These are phyloP conservation scores for Brachypalpus laphriformis DNA, from an alignment of 2,888 invertebrate genomes.

Conservation along the genomic window DNA sequence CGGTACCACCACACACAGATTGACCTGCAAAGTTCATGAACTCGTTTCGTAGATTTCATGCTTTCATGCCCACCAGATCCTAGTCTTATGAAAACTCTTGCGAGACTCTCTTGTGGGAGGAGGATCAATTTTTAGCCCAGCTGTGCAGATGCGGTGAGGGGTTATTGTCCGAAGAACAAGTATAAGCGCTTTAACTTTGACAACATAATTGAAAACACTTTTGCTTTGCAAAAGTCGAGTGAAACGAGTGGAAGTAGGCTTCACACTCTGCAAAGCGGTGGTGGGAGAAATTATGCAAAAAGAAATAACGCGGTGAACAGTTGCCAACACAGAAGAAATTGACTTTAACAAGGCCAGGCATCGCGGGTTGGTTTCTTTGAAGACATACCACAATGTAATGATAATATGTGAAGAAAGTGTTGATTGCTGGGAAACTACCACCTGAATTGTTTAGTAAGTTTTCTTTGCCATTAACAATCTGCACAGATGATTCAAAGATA, in stretches of 20 bases:
- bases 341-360: too few species aligned
- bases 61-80: background rate
- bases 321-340: too few species aligned
- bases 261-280: background rate
- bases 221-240: constrained; percentile 14
- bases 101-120: constrained; percentile 18
- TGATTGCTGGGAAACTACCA: background rate
- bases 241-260: constrained; percentile 14
- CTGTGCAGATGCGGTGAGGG: constrained; percentile 13
- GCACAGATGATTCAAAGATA: too few species aligned
- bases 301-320: too few species aligned
- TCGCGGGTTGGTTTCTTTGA: too few species aligned
- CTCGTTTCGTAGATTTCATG: constrained; percentile 42
- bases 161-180: constrained; percentile 63
- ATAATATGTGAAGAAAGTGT: too few species aligned
- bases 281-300: background rate
- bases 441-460: background rate
- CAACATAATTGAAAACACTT: constrained; percentile 52
- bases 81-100: background rate
- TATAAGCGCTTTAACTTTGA: constrained; percentile 50
- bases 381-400: too few species aligned
- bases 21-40: constrained; percentile 63
- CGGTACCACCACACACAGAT: constrained; percentile 13
- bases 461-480: too few species aligned
- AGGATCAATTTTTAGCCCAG: background rate